Conservation (phyloP, 2,113 vertebrate species). For the Cnemophilus loriae region DNA sequence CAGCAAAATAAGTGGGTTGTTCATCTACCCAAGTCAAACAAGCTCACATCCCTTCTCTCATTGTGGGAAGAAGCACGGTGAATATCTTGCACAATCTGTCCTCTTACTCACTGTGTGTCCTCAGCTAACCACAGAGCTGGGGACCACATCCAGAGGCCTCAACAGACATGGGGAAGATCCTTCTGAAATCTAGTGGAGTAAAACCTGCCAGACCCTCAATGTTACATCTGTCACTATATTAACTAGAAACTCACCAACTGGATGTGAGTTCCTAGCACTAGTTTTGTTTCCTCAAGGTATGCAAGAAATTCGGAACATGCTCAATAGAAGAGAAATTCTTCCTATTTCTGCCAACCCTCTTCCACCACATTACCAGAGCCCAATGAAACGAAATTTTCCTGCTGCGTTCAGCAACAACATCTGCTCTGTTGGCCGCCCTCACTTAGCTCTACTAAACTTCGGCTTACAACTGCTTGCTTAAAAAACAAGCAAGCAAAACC, state of each 20-base stretch:
- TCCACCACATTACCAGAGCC: background rate
- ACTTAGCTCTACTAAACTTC: background rate
- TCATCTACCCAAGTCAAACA: conserved; percentile 26
- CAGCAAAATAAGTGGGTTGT: background rate
- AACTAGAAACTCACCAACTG: background rate
- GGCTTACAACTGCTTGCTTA: background rate
- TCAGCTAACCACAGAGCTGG: conserved; percentile 11
- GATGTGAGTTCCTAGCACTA: background rate
- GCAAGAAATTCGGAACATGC: background rate
- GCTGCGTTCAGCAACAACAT: background rate
- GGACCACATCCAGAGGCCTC: background rate
- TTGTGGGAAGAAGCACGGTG: background rate
- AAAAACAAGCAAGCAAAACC: conserved; percentile 18
- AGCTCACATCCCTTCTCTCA: background rate
- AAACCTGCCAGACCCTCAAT: background rate
- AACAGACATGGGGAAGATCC: background rate
- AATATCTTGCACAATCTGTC: conserved; percentile 33
- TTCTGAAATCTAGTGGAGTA: background rate
- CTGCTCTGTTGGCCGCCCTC: background rate
- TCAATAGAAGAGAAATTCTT: background rate
- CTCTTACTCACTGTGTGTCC: conserved; percentile 17
- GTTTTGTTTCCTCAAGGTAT: background rate
- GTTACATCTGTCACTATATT: background rate
- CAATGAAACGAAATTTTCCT: background rate
- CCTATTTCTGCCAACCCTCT: background rate